Conservation (phyloP, 2,113 vertebrate species). For the Oenanthe oenanthe region DNA sequence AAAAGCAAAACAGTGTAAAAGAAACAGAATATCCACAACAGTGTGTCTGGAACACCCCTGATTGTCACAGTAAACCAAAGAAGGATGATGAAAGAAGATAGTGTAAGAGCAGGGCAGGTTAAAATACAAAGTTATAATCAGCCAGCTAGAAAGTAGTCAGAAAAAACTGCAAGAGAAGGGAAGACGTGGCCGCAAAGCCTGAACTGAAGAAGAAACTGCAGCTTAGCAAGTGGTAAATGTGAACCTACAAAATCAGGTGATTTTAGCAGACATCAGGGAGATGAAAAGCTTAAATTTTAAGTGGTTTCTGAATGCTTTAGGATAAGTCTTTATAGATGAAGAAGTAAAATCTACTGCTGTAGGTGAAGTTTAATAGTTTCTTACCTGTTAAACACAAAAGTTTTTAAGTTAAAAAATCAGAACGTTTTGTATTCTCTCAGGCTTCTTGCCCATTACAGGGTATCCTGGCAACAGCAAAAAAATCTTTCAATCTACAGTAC, state of each 20-base stretch:
- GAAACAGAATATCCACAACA: background rate
- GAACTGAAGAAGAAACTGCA: background rate
- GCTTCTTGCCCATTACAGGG: slow-evolving; percentile 95
- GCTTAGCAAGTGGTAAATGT: background rate
- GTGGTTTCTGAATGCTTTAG: background rate
- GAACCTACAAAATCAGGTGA: background rate
- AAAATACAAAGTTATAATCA: background rate
- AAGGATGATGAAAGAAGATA: background rate
- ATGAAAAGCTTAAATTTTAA: background rate
- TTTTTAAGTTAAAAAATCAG: slow-evolving; percentile 84
- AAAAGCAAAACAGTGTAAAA: slow-evolving; percentile 6
- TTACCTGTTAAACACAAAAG: slow-evolving; percentile 86
- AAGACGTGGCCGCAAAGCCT: background rate
- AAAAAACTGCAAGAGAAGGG: background rate
- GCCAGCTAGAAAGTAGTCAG: background rate
- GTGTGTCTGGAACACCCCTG: background rate
- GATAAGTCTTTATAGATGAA: background rate
- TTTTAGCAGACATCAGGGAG: background rate
- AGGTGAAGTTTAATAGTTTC: slow-evolving; percentile 52
- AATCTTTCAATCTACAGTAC: slow-evolving; percentile 71
- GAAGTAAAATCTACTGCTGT: background rate
- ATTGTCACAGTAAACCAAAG: background rate
- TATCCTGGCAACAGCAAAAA: slow-evolving; percentile 76
- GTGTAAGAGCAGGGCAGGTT: background rate
- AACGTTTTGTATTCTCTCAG: slow-evolving; percentile 82